Base-by-base conservation (phyloP, 2,113 vertebrate species). In the Cryptotis parvus region DNA sequence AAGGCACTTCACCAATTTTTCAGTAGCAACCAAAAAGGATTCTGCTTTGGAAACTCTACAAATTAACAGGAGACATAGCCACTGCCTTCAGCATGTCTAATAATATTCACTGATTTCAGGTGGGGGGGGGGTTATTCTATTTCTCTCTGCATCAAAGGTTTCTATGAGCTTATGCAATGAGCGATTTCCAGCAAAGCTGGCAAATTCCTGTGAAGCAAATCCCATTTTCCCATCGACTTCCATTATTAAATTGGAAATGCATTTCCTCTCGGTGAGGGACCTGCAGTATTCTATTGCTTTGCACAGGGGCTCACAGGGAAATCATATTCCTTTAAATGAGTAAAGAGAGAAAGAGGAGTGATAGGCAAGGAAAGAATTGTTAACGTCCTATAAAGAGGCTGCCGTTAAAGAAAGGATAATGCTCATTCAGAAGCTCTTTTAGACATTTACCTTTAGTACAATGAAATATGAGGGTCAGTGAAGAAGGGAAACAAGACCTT, bases 151-250 rank as follows among this genome's bases (percentile, higher is more conserved):
- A 68, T 78, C 84, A 90, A 26, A 76, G 66, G 27, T 82, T 87
- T 92, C 92, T 77, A 31, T n/a, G 43, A 70, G 73, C n/a, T 87
- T 79, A 82, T 74, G 49, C 49, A 89, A 39, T 37, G 81, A 87
- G 37, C 79, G 81, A 49, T 65, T 91, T 92, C 74, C 79, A 91
- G 75, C 79, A 86, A 93, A 88, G 92, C 11, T 86, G 75, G 78
- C 68, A 88, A 91, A 91, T 92, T 91, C 61, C 72, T 83, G 52
- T 74, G 85, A 95, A 85, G 70, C 66, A 87, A 96, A 93, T 92
- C 81, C 74, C 55, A 66, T 89, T 92, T 95, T 89, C 77, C 84
- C 78, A 82, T 69, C 2, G 18, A 92, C 39, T 92, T 87, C 81
- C 61, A 89, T 95, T 91, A 89, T 85, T 74, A 75, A 91, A 92